These are phyloP conservation scores for Datnioides undecimradiatus DNA, from an alignment of 2,113 vertebrate species.

Conservation along the genomic window DNA sequence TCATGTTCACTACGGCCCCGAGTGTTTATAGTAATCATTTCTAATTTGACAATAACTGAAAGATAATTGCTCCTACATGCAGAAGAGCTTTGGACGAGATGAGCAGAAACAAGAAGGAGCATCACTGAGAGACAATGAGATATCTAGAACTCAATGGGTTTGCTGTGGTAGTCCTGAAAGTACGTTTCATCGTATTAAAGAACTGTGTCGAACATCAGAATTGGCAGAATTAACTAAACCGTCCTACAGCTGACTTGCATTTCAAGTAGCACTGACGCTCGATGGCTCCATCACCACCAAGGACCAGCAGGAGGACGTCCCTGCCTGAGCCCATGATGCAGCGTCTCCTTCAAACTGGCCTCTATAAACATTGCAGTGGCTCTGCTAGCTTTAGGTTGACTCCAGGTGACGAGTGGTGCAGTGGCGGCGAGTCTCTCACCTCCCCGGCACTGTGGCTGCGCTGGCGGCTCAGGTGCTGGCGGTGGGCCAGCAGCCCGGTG, in stretches of 20 bases:
- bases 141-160: background rate
- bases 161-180: background rate
- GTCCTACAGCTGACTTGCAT: background rate
- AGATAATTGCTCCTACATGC: background rate
- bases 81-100: background rate
- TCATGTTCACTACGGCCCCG: background rate
- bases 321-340: background rate
- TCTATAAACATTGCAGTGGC: conserved; percentile 25
- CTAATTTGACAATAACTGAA: background rate
- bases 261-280: background rate
- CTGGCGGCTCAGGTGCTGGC: conserved; percentile 94
- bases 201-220: background rate
- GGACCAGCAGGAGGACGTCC: background rate
- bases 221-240: background rate
- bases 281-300: background rate
- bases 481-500: conserved; percentile 92
- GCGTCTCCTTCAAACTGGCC: conserved; percentile 6
- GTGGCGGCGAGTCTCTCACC: conserved; percentile 81
- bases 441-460: conserved; percentile 98
- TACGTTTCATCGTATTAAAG: background rate
- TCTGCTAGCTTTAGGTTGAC: conserved; percentile 13
- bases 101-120: background rate
- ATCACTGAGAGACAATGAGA: background rate
- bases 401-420: conserved; percentile 37
- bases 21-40: background rate